Evolutionary conservation across 2,797 vertebrate genomes (phyloP).

Genomic region (Sphenodon punctatus): DNA sequence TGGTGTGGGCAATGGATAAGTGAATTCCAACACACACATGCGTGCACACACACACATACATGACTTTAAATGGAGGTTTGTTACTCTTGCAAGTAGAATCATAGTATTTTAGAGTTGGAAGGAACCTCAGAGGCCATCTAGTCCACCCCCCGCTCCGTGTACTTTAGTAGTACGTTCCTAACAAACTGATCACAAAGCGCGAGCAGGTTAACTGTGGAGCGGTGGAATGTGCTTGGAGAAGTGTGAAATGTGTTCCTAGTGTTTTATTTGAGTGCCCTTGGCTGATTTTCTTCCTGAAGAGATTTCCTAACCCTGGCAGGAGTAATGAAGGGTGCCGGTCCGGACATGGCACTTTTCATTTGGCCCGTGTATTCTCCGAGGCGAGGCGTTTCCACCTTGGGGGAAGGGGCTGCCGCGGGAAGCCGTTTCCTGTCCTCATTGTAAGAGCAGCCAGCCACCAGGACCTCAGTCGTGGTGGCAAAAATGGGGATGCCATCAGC

Average conservation of each 20-base stretch:
- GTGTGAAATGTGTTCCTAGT: rapidly evolving
- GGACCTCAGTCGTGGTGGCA: neutral
- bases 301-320: neutral
- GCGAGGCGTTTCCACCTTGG: slow-evolving; percentile 30
- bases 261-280: neutral
- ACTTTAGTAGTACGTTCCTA: neutral
- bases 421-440: slow-evolving; percentile 17
- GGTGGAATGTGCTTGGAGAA: neutral
- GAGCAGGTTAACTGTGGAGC: neutral
- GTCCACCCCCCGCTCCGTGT: no score
- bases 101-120: no score
- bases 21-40: neutral
- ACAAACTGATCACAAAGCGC: neutral
- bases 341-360: neutral
- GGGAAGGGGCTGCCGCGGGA: slow-evolving; percentile 1
- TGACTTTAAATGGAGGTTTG: neutral
- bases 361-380: neutral
- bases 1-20: neutral
- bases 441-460: slow-evolving; percentile 1
- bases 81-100: neutral
- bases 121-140: no score
- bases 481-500: neutral
- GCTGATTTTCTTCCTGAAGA: neutral
- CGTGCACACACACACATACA: no score
- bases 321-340: neutral